phyloP scores from a whole-genome alignment of 2,888 invertebrate genomes.

The Apeira syringaria region DNA sequence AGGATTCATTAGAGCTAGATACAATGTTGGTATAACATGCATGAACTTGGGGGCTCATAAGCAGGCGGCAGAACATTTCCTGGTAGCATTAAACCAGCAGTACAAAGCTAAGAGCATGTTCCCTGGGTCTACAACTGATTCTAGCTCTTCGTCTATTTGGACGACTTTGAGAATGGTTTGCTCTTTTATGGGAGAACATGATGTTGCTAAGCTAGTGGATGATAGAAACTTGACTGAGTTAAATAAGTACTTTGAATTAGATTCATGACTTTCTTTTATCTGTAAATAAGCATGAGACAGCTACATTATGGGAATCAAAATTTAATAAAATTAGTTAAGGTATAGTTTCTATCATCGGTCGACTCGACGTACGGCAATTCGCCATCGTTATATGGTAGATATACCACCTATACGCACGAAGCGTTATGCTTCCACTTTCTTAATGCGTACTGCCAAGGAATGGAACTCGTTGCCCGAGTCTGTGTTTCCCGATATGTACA shows the following conservation, averaged over 20 bases:
- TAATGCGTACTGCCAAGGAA: too few relatives aligned
- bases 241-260: conserved; percentile 79
- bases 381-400: too few relatives aligned
- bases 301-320: too few relatives aligned
- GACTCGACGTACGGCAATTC: too few relatives aligned
- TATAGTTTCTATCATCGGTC: too few relatives aligned
- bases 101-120: conserved; percentile 78
- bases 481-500: too few relatives aligned
- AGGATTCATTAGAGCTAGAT: conserved; percentile 97
- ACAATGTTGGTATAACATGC: conserved; percentile 98
- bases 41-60: conserved; percentile 97
- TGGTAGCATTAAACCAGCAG: conserved; percentile 97
- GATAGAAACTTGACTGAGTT: conserved; percentile 84
- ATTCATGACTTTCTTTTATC: conserved; percentile 29
- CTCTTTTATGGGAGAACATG: conserved; percentile 89
- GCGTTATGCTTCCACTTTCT: too few relatives aligned
- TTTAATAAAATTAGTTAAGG: too few relatives aligned
- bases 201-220: conserved; percentile 85
- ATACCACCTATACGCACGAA: too few relatives aligned
- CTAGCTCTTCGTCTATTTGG: conserved; percentile 96
- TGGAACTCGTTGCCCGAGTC: too few relatives aligned
- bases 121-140: conserved; percentile 71
- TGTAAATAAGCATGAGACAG: too few relatives aligned
- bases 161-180: conserved; percentile 94
- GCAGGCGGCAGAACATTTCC: conserved; percentile 97